phyloP scores from a whole-genome alignment of 2,888 invertebrate genomes.

The Erannis defoliaria region DNA sequence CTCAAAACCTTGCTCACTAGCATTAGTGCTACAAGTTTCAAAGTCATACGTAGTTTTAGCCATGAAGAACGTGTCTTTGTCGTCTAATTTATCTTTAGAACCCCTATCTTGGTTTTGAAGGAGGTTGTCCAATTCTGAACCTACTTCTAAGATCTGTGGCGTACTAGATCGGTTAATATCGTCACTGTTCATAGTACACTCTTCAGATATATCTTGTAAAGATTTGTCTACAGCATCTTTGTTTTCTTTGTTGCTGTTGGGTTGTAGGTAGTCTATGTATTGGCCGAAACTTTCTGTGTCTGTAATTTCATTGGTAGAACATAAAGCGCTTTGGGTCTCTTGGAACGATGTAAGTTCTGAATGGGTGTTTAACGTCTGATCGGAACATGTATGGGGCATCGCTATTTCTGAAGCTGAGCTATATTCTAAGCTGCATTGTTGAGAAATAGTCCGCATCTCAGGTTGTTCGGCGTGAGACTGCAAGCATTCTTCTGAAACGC shows the following conservation, averaged over 20 bases:
- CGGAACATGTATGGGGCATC: slow-evolving; percentile 82
- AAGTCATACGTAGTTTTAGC: slow-evolving; percentile 79
- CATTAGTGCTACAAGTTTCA: slow-evolving; percentile 80
- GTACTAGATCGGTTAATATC: slow-evolving; percentile 71
- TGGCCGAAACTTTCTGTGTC: slow-evolving; percentile 84
- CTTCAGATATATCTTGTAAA: slow-evolving; percentile 79
- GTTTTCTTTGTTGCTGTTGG: slow-evolving; percentile 65
- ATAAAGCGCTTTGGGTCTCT: slow-evolving; percentile 81
- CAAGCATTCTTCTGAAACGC: slow-evolving; percentile 79
- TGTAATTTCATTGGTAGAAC: slow-evolving; percentile 82
- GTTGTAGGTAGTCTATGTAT: slow-evolving; percentile 80
- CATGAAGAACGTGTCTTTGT: slow-evolving; percentile 75
- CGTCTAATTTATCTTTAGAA: slow-evolving; percentile 72
- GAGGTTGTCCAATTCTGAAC: slow-evolving; percentile 68
- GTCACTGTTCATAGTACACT: slow-evolving; percentile 80
- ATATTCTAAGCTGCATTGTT: slow-evolving; percentile 90
- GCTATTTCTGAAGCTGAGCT: slow-evolving; percentile 87
- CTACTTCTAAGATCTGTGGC: slow-evolving; percentile 63
- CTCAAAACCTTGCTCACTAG: slow-evolving; percentile 81
- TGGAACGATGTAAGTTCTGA: slow-evolving; percentile 81
- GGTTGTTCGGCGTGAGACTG: slow-evolving; percentile 78
- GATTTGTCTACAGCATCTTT: slow-evolving; percentile 75
- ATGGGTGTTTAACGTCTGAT: slow-evolving; percentile 81
- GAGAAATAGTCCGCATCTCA: slow-evolving; percentile 89
- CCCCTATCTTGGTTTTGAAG: slow-evolving; percentile 62